These are phyloP conservation scores for Nymphalis c-album DNA, from an alignment of 2,888 invertebrate genomes.

Conservation along the genomic window DNA sequence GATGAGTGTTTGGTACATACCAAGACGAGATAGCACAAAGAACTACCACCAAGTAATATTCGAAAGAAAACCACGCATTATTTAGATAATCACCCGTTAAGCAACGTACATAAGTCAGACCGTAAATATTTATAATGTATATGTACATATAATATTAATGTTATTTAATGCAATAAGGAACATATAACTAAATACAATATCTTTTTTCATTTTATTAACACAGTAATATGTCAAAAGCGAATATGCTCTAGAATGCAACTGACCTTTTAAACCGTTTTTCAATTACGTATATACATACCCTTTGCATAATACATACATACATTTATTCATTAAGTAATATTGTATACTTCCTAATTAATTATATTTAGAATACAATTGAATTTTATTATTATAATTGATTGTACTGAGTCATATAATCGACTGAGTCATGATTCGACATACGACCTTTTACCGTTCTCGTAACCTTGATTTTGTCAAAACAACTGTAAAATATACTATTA, in stretches of 20 bases:
- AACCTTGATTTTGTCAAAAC: slow-evolving; percentile 9
- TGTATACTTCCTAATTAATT: slow-evolving; percentile 18
- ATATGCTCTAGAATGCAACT: background rate
- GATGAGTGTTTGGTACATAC: no score
- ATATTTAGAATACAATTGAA: slow-evolving; percentile 24
- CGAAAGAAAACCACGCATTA: no score
- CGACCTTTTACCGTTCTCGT: slow-evolving; percentile 15
- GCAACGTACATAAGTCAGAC: no score
- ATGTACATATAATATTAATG: no score
- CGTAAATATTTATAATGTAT: no score
- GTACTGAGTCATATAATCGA: slow-evolving; percentile 6
- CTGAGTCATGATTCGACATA: slow-evolving; percentile 13
- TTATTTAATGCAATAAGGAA: no score
- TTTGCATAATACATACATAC: background rate
- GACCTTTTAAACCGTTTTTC: slow-evolving; percentile 3
- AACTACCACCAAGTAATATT: no score
- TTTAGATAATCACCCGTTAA: no score
- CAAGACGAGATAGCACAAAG: no score
- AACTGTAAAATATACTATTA: background rate
- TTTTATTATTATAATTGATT: slow-evolving; percentile 2
- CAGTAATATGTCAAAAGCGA: background rate
- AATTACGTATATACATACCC: background rate
- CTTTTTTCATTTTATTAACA: background rate
- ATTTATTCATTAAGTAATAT: background rate
- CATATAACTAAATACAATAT: no score